A percentile compares a stretch with the other conserved stretches of the same genome.
phyloP scores from a whole-genome alignment of 2,797 vertebrate genomes.

The Coregonus suidteri region DNA sequence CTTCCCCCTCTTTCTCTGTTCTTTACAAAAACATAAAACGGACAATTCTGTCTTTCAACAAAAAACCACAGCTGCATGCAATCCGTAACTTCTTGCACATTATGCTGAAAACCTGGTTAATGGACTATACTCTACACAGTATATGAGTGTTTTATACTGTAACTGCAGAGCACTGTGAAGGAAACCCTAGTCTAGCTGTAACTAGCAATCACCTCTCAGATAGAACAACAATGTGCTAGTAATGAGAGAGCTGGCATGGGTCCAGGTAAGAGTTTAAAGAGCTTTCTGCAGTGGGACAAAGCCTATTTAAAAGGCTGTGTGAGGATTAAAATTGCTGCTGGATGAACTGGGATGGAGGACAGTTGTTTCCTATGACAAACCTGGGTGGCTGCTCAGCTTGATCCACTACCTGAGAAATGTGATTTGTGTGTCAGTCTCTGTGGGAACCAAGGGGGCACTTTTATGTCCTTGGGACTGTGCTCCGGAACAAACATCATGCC shows the following conservation, averaged over 20 bases:
- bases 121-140: neutral
- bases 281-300: conserved; percentile 42
- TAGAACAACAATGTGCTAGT: conserved; percentile 28
- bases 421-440: conserved; percentile 47
- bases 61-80: neutral
- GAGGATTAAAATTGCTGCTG: conserved; percentile 53
- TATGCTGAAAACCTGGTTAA: neutral
- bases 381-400: conserved; percentile 44
- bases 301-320: conserved; percentile 43
- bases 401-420: conserved; percentile 59
- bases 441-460: conserved; percentile 58
- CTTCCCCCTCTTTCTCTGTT: neutral
- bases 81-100: neutral
- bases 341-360: conserved; percentile 47
- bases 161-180: neutral
- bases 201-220: conserved; percentile 26
- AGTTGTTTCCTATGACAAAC: conserved; percentile 53
- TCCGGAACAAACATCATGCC: conserved; percentile 55
- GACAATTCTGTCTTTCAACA: neutral
- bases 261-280: conserved; percentile 48
- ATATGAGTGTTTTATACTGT: too few species aligned
- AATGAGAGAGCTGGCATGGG: conserved; percentile 42
- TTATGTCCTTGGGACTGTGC: conserved; percentile 33
- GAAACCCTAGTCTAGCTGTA: neutral
- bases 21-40: neutral